These are phyloP conservation scores for Penaeus vannamei DNA, from an alignment of 1,140 invertebrate species.

Conservation along the genomic window DNA sequence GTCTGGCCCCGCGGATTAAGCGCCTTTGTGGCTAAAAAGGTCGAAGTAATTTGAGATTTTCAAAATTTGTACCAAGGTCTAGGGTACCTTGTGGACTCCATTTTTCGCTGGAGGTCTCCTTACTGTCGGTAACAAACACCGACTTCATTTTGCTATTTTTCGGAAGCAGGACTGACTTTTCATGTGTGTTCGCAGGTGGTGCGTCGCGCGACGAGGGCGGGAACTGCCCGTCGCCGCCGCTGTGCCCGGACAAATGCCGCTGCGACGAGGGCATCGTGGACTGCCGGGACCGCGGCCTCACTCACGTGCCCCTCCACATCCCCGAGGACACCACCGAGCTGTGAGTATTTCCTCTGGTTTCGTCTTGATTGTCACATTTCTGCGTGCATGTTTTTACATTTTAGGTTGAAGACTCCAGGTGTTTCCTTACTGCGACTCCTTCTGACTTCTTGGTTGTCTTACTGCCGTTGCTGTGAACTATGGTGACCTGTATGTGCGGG, in stretches of 20 bases:
- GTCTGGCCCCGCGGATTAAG: no score
- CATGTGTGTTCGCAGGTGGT: constrained; percentile 31
- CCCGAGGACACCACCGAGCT: constrained; percentile 94
- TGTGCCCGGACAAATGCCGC: constrained; percentile 91
- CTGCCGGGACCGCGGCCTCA: constrained; percentile 93
- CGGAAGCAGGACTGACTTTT: neutral
- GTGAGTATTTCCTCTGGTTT: constrained; percentile 78
- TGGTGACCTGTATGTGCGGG: no score
- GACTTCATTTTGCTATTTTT: neutral
- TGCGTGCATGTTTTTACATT: no score
- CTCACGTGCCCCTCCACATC: constrained; percentile 89
- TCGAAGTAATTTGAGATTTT: no score
- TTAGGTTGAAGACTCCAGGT: no score
- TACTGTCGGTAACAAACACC: neutral
- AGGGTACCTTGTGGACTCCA: no score
- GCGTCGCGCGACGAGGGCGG: constrained; percentile 53
- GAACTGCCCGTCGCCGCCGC: constrained; percentile 55
- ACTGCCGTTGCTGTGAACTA: no score
- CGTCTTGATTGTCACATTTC: no score
- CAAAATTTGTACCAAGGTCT: no score
- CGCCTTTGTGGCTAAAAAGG: no score
- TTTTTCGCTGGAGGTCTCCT: neutral
- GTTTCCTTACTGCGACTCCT: no score
- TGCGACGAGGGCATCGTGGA: constrained; percentile 95
- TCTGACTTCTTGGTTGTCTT: no score